These are phyloP conservation scores for Lamellibrachia columna DNA, from an alignment of 2,888 invertebrate genomes.

Conservation along the genomic window DNA sequence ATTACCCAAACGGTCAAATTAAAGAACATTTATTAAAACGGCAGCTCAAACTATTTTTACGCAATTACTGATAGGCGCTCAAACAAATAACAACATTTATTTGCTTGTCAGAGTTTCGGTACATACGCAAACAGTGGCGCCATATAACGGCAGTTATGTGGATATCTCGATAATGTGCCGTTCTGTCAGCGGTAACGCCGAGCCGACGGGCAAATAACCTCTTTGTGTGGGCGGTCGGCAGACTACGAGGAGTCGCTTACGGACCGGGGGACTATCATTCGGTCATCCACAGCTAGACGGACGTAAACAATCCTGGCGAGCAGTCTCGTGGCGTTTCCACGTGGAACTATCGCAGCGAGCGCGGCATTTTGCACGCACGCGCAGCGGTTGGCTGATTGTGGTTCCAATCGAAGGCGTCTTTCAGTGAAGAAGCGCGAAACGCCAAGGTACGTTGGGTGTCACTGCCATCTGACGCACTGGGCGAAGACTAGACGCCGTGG, in stretches of 20 bases:
- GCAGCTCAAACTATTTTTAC: background rate
- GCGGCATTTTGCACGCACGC: background rate
- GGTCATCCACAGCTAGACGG: background rate
- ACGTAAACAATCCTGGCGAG: background rate
- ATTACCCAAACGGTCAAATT: background rate
- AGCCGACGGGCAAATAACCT: background rate
- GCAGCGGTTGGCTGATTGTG: background rate
- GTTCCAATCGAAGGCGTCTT: background rate
- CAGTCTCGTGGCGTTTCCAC: background rate
- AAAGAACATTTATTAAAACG: background rate
- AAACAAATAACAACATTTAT: too few species aligned
- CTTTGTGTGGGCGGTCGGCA: background rate
- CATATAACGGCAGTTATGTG: background rate
- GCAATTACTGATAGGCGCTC: background rate
- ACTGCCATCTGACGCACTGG: background rate
- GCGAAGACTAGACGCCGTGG: background rate
- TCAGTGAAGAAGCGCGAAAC: background rate
- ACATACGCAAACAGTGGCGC: background rate
- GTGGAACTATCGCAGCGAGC: background rate
- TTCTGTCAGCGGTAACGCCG: background rate
- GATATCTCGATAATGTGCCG: background rate
- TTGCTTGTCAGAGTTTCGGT: background rate
- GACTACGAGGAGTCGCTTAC: background rate
- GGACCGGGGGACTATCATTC: background rate
- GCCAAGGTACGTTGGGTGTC: background rate